Percentiles rank a stretch among this genome's conserved stretches.
Conservation (phyloP, 2,113 vertebrate species). For the Erythrocercus mccallii region DNA sequence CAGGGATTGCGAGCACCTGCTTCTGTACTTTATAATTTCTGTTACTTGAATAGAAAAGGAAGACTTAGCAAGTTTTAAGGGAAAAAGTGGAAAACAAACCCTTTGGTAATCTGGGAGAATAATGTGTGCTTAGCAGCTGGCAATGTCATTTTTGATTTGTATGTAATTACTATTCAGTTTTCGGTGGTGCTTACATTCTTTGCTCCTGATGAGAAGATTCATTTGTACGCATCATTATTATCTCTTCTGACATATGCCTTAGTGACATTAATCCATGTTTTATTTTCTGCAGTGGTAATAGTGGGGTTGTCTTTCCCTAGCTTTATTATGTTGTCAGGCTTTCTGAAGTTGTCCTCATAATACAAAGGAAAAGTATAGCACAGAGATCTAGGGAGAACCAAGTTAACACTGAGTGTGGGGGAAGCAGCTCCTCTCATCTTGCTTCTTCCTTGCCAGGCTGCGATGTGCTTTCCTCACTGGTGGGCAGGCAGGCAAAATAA, state of each 20-base stretch:
- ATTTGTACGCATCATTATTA: slow-evolving; percentile 73
- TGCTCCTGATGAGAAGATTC: slow-evolving; percentile 69
- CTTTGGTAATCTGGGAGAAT: slow-evolving; percentile 60
- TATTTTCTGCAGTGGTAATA: slow-evolving; percentile 74
- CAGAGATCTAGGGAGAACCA: slow-evolving; percentile 29
- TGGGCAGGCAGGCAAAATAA: background rate
- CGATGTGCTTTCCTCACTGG: background rate
- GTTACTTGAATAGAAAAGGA: slow-evolving; percentile 68
- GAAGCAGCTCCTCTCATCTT: slow-evolving; percentile 37
- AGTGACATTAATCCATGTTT: slow-evolving; percentile 76
- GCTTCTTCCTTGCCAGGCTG: slow-evolving; percentile 14
- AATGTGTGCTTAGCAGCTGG: slow-evolving; percentile 71
- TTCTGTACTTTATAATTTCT: slow-evolving; percentile 69
- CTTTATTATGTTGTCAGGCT: slow-evolving; percentile 71
- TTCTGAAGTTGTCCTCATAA: slow-evolving; percentile 45
- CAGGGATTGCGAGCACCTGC: slow-evolving; percentile 28
- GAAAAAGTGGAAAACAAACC: slow-evolving; percentile 68
- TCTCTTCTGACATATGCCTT: slow-evolving; percentile 67
- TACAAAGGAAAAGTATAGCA: slow-evolving; percentile 62
- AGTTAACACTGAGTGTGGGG: slow-evolving; percentile 35
- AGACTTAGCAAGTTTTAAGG: slow-evolving; percentile 64
- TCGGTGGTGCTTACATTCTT: slow-evolving; percentile 65
- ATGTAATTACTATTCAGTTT: slow-evolving; percentile 73
- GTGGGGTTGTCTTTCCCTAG: slow-evolving; percentile 67
- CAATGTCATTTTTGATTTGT: slow-evolving; percentile 69